Base-by-base conservation (phyloP, 1,140 invertebrate species). In the Plutomurus gul region DNA sequence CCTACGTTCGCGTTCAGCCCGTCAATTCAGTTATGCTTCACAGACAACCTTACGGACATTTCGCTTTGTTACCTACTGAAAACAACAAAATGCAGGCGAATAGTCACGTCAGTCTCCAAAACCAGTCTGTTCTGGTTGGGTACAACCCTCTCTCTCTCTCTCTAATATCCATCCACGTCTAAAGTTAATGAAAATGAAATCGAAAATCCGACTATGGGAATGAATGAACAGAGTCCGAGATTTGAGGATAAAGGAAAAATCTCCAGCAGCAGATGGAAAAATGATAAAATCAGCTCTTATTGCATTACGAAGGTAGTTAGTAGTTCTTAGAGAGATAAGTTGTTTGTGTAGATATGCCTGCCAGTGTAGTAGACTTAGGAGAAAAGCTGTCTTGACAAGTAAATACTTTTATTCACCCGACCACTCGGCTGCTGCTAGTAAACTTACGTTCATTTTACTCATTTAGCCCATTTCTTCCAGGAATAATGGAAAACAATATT, bases 361-460 rank as follows among this genome's bases (percentile, higher is more conserved):
- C 18, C 2, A 1, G 43, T 20, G n/a, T 18, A 13, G 16, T n/a
- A n/a, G n/a, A n/a, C 16, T 20, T 27, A 36, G 18, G 16, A 33
- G 56, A 33, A 65, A 33, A 30, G 25, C 25, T 13, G 11, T 33
- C 27, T 36, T n/a, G n/a, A n/a, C n/a, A n/a, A n/a, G n/a, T n/a
- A n/a, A 65, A 65, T 65, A 65, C 56, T 30, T 33, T 65, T 36
- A 30, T n/a, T 65, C 27, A 65, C 56, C 56, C 56, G 30, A 33
- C 51, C 10, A n/a, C 33, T 65, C 56, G n/a, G n/a, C 27, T 65
- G n/a, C n/a, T n/a, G n/a, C n/a, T n/a, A n/a, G n/a, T 33, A 3
- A n/a, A n/a, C 18, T 65, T 65, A n/a, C 56, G 11, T 16, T 65
- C 56, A 65, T 65, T 65, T 65, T n/a, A 65, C 56, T 65, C 56